phyloP scores from a whole-genome alignment of 2,113 vertebrate species.

The Ailuropoda melanoleuca region DNA sequence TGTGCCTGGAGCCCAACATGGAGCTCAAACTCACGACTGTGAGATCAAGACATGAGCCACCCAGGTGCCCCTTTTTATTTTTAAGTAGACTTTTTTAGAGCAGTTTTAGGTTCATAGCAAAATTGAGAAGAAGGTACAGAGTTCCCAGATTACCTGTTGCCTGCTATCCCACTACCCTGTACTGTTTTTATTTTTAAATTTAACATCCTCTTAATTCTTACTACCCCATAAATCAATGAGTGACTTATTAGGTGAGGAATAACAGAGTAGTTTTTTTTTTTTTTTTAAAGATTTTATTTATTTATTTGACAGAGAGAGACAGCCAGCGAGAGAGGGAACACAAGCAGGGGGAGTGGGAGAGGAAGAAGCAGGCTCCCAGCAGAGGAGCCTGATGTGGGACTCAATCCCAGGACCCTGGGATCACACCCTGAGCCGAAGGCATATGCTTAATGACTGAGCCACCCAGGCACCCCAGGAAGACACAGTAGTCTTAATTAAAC shows the following conservation, averaged over 20 bases:
- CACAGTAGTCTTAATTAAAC: not conserved
- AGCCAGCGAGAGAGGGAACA: too few relatives aligned
- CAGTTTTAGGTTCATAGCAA: conserved; percentile 7
- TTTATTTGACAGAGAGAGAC: too few relatives aligned
- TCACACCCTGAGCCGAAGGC: too few relatives aligned
- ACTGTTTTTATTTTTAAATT: not conserved
- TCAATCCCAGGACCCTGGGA: too few relatives aligned
- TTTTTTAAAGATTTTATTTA: too few relatives aligned
- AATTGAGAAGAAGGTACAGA: not conserved
- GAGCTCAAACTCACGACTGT: not conserved
- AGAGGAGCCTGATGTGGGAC: too few relatives aligned
- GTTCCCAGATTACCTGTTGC: not conserved
- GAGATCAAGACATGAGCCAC: not conserved
- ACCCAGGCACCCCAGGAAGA: not conserved
- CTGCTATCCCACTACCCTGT: not conserved
- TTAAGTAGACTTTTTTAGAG: not conserved
- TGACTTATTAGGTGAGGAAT: not conserved
- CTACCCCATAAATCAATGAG: not conserved
- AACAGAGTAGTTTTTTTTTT: not conserved
- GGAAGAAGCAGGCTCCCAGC: too few relatives aligned
- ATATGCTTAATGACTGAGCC: too few relatives aligned
- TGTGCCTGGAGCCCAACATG: not conserved
- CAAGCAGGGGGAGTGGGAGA: too few relatives aligned
- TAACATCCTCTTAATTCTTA: not conserved
- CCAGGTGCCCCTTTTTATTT: not conserved